Evolutionary conservation across 1,140 invertebrate species (phyloP), one percentile per base, ranked within the genome.

Genomic region (Drosophila willistoni): DNA sequence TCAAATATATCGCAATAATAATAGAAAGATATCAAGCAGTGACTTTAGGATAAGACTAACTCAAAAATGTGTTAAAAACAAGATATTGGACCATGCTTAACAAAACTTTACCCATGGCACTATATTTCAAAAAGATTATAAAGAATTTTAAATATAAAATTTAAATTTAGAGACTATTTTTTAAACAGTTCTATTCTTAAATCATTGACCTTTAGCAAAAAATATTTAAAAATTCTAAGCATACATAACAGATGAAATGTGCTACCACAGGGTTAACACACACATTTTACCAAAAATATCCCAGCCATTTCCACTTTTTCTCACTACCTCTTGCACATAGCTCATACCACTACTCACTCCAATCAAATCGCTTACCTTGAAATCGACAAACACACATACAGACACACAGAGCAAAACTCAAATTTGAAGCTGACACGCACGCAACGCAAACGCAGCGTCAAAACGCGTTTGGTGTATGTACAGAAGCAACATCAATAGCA

Each of bases 351-450:
- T 14, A 47, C 44, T 51, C 44, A 51, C 17, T 51, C 17, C 44
- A 51, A 51, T 51, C 44, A 51, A 51, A 51, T 51, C 68, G 51
- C 57, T 77, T 66, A 77, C 71, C 75, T 74, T 74, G 65, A 77
- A 74, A 63, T 34, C 44, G 62, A 42, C 56, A 41, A 42, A 57
- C 51, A 44, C 62, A 36, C 44, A 47, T 25, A 42, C 51, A 25
- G 1, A 44, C 42, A 51, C 36, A 47, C 71, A 65, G 12, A 68
- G n/a, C n/a, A 33, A 29, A 51, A 42, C 42, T 41, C 54, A 77
- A 67, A 67, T 77, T 68, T 47, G 72, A 56, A 42, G 47, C 47
- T 60, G 54, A 33, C 60, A 57, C 67, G 68, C 71, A 73, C 71
- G 71, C 73, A 57, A 59, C 64, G 70, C 67, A 71, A 59, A 62